Evolutionary conservation across 2,888 invertebrate genomes (phyloP).

Genomic region (Toxonevra muliebris): DNA sequence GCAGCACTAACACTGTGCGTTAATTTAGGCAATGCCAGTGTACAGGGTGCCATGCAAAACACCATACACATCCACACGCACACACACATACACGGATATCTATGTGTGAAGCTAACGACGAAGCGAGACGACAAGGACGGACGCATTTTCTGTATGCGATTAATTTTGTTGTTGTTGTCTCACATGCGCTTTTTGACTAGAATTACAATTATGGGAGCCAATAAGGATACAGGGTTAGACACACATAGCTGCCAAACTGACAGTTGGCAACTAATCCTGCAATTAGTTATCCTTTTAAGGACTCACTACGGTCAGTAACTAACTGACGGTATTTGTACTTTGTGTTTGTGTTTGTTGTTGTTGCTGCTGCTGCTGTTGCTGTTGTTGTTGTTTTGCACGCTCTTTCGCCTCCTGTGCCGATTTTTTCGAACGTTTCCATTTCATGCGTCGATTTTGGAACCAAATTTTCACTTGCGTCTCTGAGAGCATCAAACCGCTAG

Average conservation of each 20-base stretch:
- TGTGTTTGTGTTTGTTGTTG: constrained; percentile 34
- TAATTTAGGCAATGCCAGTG: background rate
- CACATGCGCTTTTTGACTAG: constrained; percentile 26
- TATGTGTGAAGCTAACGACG: no score
- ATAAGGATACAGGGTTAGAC: background rate
- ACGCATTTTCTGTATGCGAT: background rate
- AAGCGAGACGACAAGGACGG: no score
- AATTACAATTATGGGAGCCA: constrained; percentile 22
- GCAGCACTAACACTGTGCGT: constrained; percentile 19
- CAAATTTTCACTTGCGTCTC: constrained; percentile 99
- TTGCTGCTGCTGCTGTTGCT: constrained; percentile 48
- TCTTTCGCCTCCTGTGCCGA: constrained; percentile 87
- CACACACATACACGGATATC: no score
- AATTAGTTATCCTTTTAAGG: background rate
- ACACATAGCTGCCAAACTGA: background rate
- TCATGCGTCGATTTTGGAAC: constrained; percentile 99
- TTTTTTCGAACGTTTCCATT: constrained; percentile 98
- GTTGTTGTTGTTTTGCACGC: constrained; percentile 59
- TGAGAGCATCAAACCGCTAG: constrained; percentile 95
- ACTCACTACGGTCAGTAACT: constrained; percentile 36
- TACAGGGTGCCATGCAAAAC: background rate
- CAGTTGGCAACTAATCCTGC: no score
- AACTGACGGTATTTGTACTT: constrained; percentile 37
- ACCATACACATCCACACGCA: no score
- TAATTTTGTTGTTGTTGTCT: constrained; percentile 8